Evolutionary conservation across 2,113 vertebrate genomes (phyloP).

Genomic region (Phyllopteryx taeniolatus): DNA sequence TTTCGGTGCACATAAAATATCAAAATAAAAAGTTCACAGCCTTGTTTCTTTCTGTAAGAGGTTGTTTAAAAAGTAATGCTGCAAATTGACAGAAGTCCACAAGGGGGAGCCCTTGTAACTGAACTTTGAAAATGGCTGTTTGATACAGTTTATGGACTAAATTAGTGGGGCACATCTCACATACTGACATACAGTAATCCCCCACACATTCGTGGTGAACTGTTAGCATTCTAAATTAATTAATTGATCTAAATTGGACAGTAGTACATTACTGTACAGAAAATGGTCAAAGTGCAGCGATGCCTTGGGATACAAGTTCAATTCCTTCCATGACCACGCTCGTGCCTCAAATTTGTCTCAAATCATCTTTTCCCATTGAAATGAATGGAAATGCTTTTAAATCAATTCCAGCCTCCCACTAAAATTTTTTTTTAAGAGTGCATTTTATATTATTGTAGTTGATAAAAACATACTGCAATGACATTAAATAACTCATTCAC

Average conservation of each 20-base stretch:
- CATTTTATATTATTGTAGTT: too few species aligned
- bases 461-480: background rate
- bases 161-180: background rate
- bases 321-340: too few species aligned
- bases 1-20: constrained; percentile 6
- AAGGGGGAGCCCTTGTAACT: constrained; percentile 23
- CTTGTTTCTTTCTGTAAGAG: constrained; percentile 2
- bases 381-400: too few species aligned
- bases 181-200: background rate
- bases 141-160: background rate
- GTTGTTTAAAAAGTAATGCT: constrained; percentile 22
- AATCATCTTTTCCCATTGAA: too few species aligned
- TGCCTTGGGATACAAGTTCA: too few species aligned
- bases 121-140: background rate
- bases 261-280: too few species aligned
- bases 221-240: too few species aligned
- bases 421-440: too few species aligned
- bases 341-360: background rate
- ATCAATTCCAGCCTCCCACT: too few species aligned
- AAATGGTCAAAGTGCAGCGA: too few species aligned
- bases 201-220: background rate
- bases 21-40: constrained; percentile 3
- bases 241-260: too few species aligned
- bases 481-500: too few species aligned
- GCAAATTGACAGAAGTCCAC: constrained; percentile 41